Evolutionary conservation across 2,888 invertebrate species (phyloP), one percentile per base, ranked within the genome.

Genomic region (Xanthia togata): DNA sequence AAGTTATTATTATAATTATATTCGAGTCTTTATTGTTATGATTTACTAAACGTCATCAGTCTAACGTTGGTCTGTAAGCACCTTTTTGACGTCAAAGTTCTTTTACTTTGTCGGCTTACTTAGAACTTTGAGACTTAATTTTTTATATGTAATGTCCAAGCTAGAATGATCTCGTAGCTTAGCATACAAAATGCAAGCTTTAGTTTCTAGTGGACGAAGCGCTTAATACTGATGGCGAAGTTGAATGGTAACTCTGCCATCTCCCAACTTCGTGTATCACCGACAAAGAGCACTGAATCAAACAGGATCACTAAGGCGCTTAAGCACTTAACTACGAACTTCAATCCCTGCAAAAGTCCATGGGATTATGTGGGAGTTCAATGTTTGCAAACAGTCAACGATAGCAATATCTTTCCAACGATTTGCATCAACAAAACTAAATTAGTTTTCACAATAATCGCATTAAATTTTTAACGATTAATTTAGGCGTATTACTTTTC

Each of bases 391-490:
- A 81, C 80, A 81, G 64, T 59, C 57, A 59, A 75, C 59, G 20
- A 75, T 20, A 47, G 41, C 47, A 20, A 55, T 63, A 62, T 41
- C 47, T 44, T 53, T 63, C 4, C 23, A 62, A 26, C 23, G 23
- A 81, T 62, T 75, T 53, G n/a, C 17, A 26, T 44, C 11, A 26
- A n/a, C 23, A 14, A 59, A 14, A 67, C 41, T 70, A 41, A 70
- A 65, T 60, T 23, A 60, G 31, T 55, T 41, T 70, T 81, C 47
- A 59, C 31, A 82, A 68, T 41, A 57, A 78, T 38, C 20, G 14
- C 26, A 71, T 69, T 79, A 20, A 65, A 71, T 75, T 85, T 73
- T 67, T 78, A 77, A 65, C 78, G 12, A 83, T 73, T 83, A 82
- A 78, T 78, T 78, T 63, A 71, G 62, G 73, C 65, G 20, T 78